Evolutionary conservation across 2,113 vertebrate species (phyloP).

Genomic region (Pavo muticus): DNA sequence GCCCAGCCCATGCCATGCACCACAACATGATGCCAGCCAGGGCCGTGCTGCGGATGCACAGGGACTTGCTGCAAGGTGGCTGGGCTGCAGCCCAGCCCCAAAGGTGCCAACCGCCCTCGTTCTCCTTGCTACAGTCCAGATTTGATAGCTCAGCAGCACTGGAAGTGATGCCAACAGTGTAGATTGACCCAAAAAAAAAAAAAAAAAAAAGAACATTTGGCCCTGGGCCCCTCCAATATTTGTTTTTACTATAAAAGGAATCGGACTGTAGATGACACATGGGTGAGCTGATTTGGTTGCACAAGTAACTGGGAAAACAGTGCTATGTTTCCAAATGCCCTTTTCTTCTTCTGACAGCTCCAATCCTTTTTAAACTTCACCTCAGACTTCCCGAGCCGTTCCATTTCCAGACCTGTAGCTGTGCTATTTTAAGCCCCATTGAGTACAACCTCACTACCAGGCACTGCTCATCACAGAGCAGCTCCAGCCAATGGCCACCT

Average conservation of each 20-base stretch:
- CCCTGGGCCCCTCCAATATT: not conserved
- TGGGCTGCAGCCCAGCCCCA: not conserved
- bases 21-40: too few relatives aligned
- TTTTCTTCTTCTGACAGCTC: not conserved
- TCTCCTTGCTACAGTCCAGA: not conserved
- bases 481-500: constrained; percentile 69
- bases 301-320: not conserved
- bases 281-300: not conserved
- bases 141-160: not conserved
- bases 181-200: not conserved
- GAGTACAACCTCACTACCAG: constrained; percentile 48
- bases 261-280: not conserved
- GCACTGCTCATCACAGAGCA: constrained; percentile 73
- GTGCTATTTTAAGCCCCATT: accelerated
- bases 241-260: constrained; percentile 57
- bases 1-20: not conserved
- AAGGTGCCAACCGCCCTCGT: not conserved
- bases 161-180: not conserved
- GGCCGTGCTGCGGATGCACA: accelerated
- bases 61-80: too few relatives aligned
- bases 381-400: not conserved
- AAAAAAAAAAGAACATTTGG: not conserved
- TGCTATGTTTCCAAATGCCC: not conserved
- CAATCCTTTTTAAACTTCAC: not conserved
- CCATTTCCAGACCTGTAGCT: not conserved